Conservation (phyloP, 2,888 invertebrate species). For the Sussaba pulchella region DNA sequence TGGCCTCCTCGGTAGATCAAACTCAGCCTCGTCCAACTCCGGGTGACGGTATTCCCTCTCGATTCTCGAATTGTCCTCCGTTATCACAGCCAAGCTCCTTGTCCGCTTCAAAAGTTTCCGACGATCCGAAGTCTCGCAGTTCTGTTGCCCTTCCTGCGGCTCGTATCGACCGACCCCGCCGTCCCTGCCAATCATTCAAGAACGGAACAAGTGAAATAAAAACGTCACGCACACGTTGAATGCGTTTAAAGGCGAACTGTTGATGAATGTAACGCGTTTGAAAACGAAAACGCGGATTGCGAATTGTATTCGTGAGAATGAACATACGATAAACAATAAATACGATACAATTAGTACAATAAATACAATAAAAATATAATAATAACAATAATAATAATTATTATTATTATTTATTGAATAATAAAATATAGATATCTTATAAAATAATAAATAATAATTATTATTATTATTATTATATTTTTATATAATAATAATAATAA, state of each 20-base stretch:
- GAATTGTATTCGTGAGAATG: too few relatives aligned
- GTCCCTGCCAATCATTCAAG: conserved; percentile 73
- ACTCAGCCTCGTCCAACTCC: conserved; percentile 84
- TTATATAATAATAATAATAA: too few relatives aligned
- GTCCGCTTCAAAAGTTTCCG: conserved; percentile 87
- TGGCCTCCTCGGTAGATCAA: conserved; percentile 88
- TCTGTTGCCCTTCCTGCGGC: conserved; percentile 71
- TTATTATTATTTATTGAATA: too few relatives aligned
- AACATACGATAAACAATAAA: too few relatives aligned
- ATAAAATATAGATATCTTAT: too few relatives aligned
- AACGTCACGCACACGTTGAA: too few relatives aligned
- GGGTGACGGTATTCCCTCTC: conserved; percentile 73
- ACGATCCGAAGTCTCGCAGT: conserved; percentile 75
- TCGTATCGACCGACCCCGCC: conserved; percentile 76
- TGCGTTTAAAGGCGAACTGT: not conserved
- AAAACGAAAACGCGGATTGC: too few relatives aligned
- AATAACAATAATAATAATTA: too few relatives aligned
- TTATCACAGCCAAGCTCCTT: conserved; percentile 91
- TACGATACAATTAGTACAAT: too few relatives aligned
- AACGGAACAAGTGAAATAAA: not conserved
- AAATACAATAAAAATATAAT: too few relatives aligned
- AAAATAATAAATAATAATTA: too few relatives aligned
- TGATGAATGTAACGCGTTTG: not conserved
- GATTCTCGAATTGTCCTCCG: conserved; percentile 90
- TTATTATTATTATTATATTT: too few relatives aligned